A percentile compares a stretch with the other conserved stretches of the same genome.
Conservation (phyloP, 2,113 vertebrate species). For the Lampris megalopsis region DNA sequence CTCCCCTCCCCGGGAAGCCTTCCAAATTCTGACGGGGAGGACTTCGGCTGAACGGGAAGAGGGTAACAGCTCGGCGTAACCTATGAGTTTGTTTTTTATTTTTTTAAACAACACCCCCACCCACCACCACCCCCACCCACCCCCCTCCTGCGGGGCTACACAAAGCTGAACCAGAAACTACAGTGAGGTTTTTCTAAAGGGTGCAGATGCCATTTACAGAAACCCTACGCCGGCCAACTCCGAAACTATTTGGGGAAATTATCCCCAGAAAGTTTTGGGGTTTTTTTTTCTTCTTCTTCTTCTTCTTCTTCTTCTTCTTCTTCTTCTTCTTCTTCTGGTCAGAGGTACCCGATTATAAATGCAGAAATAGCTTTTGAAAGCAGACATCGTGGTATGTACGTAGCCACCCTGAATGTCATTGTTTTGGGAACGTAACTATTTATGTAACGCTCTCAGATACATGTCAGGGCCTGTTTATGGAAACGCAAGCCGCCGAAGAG, state of each 20-base stretch:
- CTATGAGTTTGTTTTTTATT: background rate
- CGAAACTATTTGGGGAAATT: too few species aligned
- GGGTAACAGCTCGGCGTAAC: background rate
- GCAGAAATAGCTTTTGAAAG: background rate
- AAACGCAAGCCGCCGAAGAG: background rate
- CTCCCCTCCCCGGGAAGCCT: slow-evolving; percentile 23
- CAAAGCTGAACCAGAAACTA: background rate
- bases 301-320: too few species aligned
- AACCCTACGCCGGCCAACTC: too few species aligned
- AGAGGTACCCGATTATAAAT: too few species aligned
- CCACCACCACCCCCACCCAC: background rate
- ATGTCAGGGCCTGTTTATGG: background rate
- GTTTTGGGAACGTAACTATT: background rate
- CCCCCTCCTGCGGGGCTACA: background rate
- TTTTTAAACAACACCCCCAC: background rate
- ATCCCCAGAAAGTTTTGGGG: too few species aligned
- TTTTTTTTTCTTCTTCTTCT: too few species aligned
- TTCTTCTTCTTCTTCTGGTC: too few species aligned
- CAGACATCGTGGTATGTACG: too few species aligned
- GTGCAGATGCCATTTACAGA: too few species aligned
- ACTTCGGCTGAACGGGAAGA: slow-evolving; percentile 3
- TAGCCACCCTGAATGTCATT: background rate
- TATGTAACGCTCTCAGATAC: background rate
- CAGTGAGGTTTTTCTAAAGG: too few species aligned
- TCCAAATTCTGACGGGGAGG: slow-evolving; percentile 40